Conservation (phyloP, 1,140 invertebrate species). For the Zaprionus africanus region DNA sequence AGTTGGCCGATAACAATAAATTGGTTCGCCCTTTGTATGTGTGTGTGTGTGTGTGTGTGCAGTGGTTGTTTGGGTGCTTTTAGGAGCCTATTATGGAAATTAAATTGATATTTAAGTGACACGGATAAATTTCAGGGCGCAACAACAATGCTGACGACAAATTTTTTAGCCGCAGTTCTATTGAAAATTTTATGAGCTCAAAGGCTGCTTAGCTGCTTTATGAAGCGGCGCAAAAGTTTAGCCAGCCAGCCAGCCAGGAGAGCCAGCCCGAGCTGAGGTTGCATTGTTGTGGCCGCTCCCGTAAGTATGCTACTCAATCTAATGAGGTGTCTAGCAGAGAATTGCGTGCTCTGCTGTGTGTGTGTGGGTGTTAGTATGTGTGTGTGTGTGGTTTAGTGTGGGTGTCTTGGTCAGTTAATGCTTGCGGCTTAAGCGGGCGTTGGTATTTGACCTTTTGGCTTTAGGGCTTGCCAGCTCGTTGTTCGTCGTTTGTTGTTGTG, state of each 20-base stretch:
- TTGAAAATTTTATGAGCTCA: conserved; percentile 78
- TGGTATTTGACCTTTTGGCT: conserved; percentile 72
- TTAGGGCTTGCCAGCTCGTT: conserved; percentile 44
- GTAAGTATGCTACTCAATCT: conserved; percentile 59
- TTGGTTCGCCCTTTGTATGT: conserved; percentile 36
- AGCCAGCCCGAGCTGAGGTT: conserved; percentile 26
- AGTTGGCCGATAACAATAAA: conserved; percentile 58
- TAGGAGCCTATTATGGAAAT: conserved; percentile 75
- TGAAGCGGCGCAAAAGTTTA: conserved; percentile 41
- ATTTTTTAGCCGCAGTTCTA: conserved; percentile 67
- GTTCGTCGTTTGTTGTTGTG: conserved; percentile 2
- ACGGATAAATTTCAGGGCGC: conserved; percentile 70
- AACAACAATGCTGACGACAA: conserved; percentile 58
- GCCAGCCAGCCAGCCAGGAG: not conserved
- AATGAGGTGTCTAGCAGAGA: conserved; percentile 59
- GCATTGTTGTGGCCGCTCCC: conserved; percentile 52
- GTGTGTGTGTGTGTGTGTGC: not conserved
- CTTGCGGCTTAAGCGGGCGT: conserved; percentile 45
- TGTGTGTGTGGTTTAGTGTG: conserved; percentile 25
- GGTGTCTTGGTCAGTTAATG: conserved; percentile 68
- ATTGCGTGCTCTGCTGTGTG: not conserved
- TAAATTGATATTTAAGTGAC: conserved; percentile 82
- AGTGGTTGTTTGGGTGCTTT: conserved; percentile 23
- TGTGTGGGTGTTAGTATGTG: conserved; percentile 26
- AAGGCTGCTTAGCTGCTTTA: conserved; percentile 59